These are phyloP conservation scores for Cantharis rustica DNA, from an alignment of 2,888 invertebrate species.

Conservation along the genomic window DNA sequence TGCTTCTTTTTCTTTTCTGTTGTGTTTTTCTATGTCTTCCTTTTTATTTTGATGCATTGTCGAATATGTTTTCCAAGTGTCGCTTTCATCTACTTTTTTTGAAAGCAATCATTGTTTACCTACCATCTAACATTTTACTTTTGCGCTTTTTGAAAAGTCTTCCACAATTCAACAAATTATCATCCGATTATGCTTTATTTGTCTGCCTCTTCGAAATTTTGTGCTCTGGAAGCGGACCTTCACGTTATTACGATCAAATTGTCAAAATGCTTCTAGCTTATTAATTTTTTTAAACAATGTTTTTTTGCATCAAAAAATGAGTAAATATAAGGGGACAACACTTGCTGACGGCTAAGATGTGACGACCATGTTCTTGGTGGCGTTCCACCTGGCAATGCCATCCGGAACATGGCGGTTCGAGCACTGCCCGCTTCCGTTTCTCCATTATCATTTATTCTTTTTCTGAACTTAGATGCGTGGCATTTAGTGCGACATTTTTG, in stretches of 20 bases:
- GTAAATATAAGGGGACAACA: not conserved
- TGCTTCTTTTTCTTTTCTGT: constrained; percentile 12
- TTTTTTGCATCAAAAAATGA: not conserved
- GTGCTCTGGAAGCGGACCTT: not conserved
- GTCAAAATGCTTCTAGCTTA: not conserved
- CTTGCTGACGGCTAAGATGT: not conserved
- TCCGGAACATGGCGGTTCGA: not conserved
- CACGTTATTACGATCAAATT: not conserved
- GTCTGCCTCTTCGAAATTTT: not conserved
- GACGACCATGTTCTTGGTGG: not conserved
- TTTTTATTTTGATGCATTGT: constrained; percentile 24
- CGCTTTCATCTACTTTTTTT: constrained; percentile 47
- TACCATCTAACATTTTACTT: constrained; percentile 21
- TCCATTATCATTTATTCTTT: not conserved
- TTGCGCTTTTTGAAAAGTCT: constrained; percentile 2
- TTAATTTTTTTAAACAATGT: not conserved
- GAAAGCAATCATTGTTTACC: constrained; percentile 40
- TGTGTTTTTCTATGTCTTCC: constrained; percentile 7
- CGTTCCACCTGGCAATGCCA: not conserved
- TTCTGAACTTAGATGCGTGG: not conserved
- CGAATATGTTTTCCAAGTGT: constrained; percentile 20
- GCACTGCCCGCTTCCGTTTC: not conserved
- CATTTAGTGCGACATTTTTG: not conserved
- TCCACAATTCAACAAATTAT: not conserved
- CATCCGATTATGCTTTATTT: not conserved